Conservation (phyloP, 2,888 invertebrate genomes). For the Acrobasis repandana region DNA sequence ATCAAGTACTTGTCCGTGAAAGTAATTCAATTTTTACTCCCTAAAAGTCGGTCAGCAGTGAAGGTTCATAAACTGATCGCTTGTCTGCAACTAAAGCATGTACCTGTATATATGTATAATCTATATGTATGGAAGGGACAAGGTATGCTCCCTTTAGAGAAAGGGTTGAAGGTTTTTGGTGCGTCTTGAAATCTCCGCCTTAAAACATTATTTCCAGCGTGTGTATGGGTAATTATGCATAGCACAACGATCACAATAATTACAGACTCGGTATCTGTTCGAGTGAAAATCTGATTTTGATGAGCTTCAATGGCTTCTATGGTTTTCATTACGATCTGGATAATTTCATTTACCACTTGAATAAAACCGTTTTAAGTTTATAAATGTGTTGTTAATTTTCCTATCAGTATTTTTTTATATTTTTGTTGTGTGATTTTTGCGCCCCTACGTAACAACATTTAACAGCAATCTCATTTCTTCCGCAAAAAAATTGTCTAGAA, state of each 20-base stretch:
- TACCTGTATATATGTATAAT: slow-evolving; percentile 28
- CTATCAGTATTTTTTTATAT: not conserved
- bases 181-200: slow-evolving; percentile 54
- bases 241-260: slow-evolving; percentile 57
- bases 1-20: not conserved
- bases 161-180: slow-evolving; percentile 51
- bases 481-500: too few relatives aligned
- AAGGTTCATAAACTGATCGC: slow-evolving; percentile 50
- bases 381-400: not conserved
- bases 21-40: slow-evolving; percentile 64
- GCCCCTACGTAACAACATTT: not conserved
- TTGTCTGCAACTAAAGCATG: slow-evolving; percentile 34
- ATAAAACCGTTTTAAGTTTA: not conserved
- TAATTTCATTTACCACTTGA: not conserved
- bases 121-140: slow-evolving; percentile 38
- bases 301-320: slow-evolving; percentile 32
- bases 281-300: slow-evolving; percentile 35
- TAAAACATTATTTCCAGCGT: slow-evolving; percentile 66
- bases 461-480: slow-evolving; percentile 38
- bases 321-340: slow-evolving; percentile 2
- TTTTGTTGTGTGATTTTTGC: not conserved
- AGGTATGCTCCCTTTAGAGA: slow-evolving; percentile 31
- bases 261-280: slow-evolving; percentile 33
- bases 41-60: slow-evolving; percentile 59
- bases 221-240: slow-evolving; percentile 63